Conservation (phyloP, 2,888 invertebrate species). For the Syrista parreyssii region DNA sequence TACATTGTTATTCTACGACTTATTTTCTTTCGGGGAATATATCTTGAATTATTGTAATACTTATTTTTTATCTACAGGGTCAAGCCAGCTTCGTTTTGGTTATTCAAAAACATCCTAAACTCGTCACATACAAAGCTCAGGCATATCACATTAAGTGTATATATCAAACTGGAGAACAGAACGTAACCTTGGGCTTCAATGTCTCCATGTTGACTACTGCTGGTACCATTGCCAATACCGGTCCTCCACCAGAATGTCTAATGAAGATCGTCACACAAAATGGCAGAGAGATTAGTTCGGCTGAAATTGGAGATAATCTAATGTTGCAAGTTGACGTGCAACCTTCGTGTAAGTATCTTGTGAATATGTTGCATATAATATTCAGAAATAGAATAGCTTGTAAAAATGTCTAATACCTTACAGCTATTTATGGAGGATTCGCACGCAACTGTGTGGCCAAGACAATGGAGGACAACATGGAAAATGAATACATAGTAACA, state of each 20-base stretch:
- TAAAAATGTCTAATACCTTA: slow-evolving; percentile 24
- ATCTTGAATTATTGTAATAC: slow-evolving; percentile 9
- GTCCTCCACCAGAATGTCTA: slow-evolving; percentile 91
- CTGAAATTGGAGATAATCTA: slow-evolving; percentile 91
- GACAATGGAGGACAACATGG: slow-evolving; percentile 87
- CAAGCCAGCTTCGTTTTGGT: slow-evolving; percentile 93
- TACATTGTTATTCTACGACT: slow-evolving; percentile 29
- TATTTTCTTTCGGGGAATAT: background rate
- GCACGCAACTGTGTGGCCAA: slow-evolving; percentile 94
- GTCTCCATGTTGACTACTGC: slow-evolving; percentile 96
- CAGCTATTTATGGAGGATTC: slow-evolving; percentile 93
- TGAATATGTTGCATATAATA: slow-evolving; percentile 69
- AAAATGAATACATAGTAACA: slow-evolving; percentile 92
- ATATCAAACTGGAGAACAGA: slow-evolving; percentile 93
- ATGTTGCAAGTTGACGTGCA: slow-evolving; percentile 87
- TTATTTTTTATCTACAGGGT: slow-evolving; percentile 70
- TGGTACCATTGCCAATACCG: slow-evolving; percentile 94
- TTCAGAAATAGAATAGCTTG: background rate
- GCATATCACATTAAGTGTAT: slow-evolving; percentile 97
- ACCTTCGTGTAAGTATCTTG: slow-evolving; percentile 70
- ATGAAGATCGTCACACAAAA: slow-evolving; percentile 91
- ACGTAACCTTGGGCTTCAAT: slow-evolving; percentile 92
- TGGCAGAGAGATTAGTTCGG: slow-evolving; percentile 89
- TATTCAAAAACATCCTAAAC: slow-evolving; percentile 95
- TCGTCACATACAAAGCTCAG: slow-evolving; percentile 93